Evolutionary conservation across 2,113 vertebrate species (phyloP).

Genomic region (Heterochromis multidens): DNA sequence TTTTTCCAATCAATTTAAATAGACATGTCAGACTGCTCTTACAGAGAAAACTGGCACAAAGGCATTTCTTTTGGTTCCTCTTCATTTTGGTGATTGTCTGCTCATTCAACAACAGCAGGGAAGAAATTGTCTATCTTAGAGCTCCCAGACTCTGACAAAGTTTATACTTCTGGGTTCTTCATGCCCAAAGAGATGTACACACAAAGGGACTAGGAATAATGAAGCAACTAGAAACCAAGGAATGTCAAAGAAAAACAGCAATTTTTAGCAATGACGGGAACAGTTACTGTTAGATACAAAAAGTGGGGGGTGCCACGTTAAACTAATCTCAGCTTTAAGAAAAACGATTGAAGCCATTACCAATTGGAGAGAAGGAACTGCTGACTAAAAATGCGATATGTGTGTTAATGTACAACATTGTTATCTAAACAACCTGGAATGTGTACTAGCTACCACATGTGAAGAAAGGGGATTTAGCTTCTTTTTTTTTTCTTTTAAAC

Average conservation of each 20-base stretch:
- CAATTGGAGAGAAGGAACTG: background rate
- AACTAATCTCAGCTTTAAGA: background rate
- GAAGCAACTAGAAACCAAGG: background rate
- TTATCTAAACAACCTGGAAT: background rate
- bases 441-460: background rate
- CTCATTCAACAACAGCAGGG: background rate
- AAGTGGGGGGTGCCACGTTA: background rate
- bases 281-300: background rate
- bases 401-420: fast-evolving
- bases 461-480: background rate
- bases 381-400: background rate
- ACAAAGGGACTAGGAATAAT: background rate
- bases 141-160: background rate
- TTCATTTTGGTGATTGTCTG: background rate
- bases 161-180: background rate
- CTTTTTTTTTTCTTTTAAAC: background rate
- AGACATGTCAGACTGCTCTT: background rate
- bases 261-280: background rate
- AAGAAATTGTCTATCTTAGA: background rate
- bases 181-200: background rate
- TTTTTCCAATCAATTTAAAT: background rate
- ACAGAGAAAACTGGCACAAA: background rate
- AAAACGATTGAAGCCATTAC: background rate
- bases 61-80: background rate
- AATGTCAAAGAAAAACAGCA: background rate